Evolutionary conservation across 2,113 vertebrate species (phyloP), one percentile per base, ranked within the genome.

Genomic region (Tyrannus savana): DNA sequence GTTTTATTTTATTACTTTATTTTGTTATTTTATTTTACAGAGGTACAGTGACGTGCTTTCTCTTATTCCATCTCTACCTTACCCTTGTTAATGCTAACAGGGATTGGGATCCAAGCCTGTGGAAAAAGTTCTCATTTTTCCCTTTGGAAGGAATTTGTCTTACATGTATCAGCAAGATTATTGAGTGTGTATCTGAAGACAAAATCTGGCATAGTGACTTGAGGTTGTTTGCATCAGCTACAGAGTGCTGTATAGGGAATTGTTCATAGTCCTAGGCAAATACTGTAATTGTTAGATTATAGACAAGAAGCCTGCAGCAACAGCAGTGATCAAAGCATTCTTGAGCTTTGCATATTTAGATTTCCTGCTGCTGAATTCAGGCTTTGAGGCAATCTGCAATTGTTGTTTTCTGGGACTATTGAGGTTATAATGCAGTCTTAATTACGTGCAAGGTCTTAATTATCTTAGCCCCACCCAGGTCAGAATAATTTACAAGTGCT

Each of bases 251-350:
- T 24, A 49, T 10, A 59, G 67, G 78, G 89, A 96, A 80, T 94
- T 91, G 67, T 83, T 94, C 71, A 35, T 33, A 69, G 18, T 42
- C 59, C 21, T 86, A 86, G 68, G 63, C 75, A 96, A 95, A 95
- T 94, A 95, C 21, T 86, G 63, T 91, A 94, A 91, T 90, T 93
- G 82, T 79, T 77, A 77, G 92, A 81, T 93, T 96, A 80, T 58
- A 92, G 85, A 68, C 35, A 93, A 93, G 64, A 93, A 22, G 85
- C 91, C 72, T 74, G 52, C 42, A 95, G 93, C 90, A 94, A 67
- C 33, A 87, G 30, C 33, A 41, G n/a, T 47, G 67, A 94, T 83
- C 50, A 94, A 93, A 86, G 52, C 67, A 88, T 33, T 50, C 39
- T 69, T 44, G 30, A 39, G 63, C 35, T 95, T 88, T 96, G 87